These are phyloP conservation scores for Drosophila hydei DNA, from an alignment of 1,140 invertebrate genomes.

Conservation along the genomic window DNA sequence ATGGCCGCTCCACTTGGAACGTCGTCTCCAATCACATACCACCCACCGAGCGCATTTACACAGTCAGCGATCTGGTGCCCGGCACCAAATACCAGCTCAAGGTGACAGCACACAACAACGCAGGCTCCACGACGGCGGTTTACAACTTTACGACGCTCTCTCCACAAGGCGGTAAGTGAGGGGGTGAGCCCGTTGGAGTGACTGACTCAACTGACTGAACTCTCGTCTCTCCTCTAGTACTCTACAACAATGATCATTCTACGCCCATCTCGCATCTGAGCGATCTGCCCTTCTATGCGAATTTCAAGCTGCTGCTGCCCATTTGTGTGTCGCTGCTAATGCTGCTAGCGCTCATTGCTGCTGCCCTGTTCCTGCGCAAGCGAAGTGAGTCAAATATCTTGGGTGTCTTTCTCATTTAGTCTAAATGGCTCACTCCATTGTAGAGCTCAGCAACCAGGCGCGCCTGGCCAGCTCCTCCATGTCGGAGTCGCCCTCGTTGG, in stretches of 20 bases:
- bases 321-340: constrained; percentile 88
- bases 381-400: constrained; percentile 85
- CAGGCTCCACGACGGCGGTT: constrained; percentile 93
- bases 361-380: constrained; percentile 87
- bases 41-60: constrained; percentile 90
- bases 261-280: constrained; percentile 86
- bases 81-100: constrained; percentile 94
- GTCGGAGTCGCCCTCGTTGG: constrained; percentile 88
- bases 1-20: constrained; percentile 86
- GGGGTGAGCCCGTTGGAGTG: no score
- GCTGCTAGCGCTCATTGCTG: constrained; percentile 86
- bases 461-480: constrained; percentile 79
- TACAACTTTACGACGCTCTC: constrained; percentile 94
- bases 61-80: constrained; percentile 91
- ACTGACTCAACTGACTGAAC: no score
- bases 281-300: constrained; percentile 88
- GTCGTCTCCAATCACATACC: constrained; percentile 91
- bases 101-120: constrained; percentile 96
- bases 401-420: neutral
- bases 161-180: constrained; percentile 88
- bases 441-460: constrained; percentile 75
- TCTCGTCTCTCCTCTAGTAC: constrained; percentile 54
- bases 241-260: constrained; percentile 86
- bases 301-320: constrained; percentile 89
- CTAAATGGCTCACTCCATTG: neutral